A percentile compares a stretch with the other conserved stretches of the same genome.
Evolutionary conservation across 2,113 vertebrate species (phyloP).

Genomic region (Canis aureus): DNA sequence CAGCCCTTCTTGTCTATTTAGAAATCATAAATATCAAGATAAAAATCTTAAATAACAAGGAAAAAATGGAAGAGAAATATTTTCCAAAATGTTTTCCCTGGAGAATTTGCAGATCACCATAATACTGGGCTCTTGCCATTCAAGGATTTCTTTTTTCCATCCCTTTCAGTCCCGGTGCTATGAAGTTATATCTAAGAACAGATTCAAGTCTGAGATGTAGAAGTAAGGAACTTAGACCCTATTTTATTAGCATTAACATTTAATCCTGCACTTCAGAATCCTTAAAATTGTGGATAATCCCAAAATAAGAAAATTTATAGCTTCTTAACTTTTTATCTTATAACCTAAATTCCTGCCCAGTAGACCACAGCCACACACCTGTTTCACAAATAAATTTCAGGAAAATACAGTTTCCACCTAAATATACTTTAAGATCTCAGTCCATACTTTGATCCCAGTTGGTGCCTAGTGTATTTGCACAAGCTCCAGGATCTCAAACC

Average conservation of each 20-base stretch:
- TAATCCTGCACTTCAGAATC: slow-evolving; percentile 3
- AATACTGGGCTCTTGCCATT: background rate
- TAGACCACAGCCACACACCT: background rate
- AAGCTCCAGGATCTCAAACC: background rate
- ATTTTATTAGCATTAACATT: background rate
- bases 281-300: background rate
- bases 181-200: background rate
- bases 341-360: background rate
- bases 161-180: background rate
- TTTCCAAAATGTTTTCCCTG: background rate
- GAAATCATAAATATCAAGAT: background rate
- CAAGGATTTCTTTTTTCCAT: background rate
- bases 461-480: background rate
- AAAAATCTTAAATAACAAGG: background rate
- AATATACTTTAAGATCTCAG: background rate
- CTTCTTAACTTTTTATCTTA: background rate
- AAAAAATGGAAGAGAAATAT: background rate
- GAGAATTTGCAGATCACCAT: background rate
- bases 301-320: background rate
- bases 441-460: background rate
- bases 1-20: background rate
- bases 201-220: background rate
- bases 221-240: background rate
- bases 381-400: background rate
- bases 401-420: background rate